Percentiles rank a stretch among this genome's conserved stretches.
phyloP scores from a whole-genome alignment of 1,140 invertebrate genomes.

The Ceratoteleas bidentatus region DNA sequence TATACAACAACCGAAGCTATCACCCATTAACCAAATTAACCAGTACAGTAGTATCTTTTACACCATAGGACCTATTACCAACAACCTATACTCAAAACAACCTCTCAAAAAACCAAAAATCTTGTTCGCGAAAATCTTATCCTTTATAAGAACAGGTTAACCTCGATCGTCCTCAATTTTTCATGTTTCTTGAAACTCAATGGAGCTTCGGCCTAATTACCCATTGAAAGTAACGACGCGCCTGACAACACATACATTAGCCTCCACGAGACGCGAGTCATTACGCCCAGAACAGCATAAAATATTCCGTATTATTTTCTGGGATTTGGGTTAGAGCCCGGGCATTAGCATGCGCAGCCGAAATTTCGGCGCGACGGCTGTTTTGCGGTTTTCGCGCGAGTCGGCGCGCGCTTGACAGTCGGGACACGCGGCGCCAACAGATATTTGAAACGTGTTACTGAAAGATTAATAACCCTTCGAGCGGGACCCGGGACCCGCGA shows the following conservation, averaged over 20 bases:
- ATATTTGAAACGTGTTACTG: constrained; percentile 37
- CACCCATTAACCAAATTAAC: too few relatives aligned
- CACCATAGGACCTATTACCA: too few relatives aligned
- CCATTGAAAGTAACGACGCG: constrained; percentile 20
- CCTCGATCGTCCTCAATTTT: not conserved
- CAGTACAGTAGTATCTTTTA: too few relatives aligned
- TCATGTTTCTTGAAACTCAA: constrained; percentile 25
- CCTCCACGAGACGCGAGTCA: constrained; percentile 8
- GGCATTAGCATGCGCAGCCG: constrained; percentile 25
- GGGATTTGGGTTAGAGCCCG: constrained; percentile 33
- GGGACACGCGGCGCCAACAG: constrained; percentile 22
- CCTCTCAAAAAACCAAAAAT: too few relatives aligned
- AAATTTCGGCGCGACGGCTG: constrained; percentile 12
- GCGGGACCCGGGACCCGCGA: constrained; percentile 19
- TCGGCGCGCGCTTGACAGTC: constrained; percentile 8
- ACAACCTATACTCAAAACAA: too few relatives aligned
- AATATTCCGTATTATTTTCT: constrained; percentile 36
- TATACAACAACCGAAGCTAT: too few relatives aligned
- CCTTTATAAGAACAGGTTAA: too few relatives aligned
- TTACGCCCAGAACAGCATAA: constrained; percentile 33
- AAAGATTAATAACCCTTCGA: constrained; percentile 46
- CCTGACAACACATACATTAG: constrained; percentile 48
- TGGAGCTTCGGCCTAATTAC: constrained; percentile 23
- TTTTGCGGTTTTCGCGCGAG: constrained; percentile 17
- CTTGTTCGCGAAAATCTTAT: too few relatives aligned